Evolutionary conservation across 2,797 vertebrate species (phyloP), one percentile per base, ranked within the genome.

Genomic region (Steatocranus sp.): DNA sequence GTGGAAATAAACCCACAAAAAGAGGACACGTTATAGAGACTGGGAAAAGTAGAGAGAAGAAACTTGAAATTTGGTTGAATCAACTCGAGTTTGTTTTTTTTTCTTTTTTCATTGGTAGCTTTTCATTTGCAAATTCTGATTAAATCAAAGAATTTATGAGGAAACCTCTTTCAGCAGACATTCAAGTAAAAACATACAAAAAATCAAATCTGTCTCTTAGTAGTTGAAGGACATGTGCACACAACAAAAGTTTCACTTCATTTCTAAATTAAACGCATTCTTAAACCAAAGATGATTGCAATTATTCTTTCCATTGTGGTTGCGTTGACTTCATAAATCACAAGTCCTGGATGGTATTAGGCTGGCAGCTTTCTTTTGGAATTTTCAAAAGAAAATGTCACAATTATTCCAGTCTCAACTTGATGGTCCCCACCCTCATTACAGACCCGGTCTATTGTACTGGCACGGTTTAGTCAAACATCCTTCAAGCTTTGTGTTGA

Each of bases 1-100:
- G 93, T 93, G 91, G 95, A 95, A 96, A 96, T 94, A 94, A 95
- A 95, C 86, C 90, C 89, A 92, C 86, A 92, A 89, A 92, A 92
- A 91, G 81, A 86, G 66, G 91, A 85, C 66, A 76, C 15, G 63
- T 89, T 87, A 84, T 23, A 75, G 78, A 83, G 80, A 68, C 49
- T 30, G 70, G 86, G 81, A 73, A 66, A 74, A 79, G 61, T 46
- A 20, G 58, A 75, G 61, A 81, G 56, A 85, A 73, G 48, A 78
- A 81, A 58, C 79, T 82, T 66, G 73, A 73, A 73, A 84, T 73
- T 81, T 79, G 73, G 17, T 78, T 30, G 6, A 12, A 80, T 83
- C 56, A 85, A 83, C 79, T 61, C 15, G 8, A 32, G 46, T 11
- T 20, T 70, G 25, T 78, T 78, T 76, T 51, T 76, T 51, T 34